phyloP scores from a whole-genome alignment of 2,113 vertebrate genomes.

The Pipra filicauda region DNA sequence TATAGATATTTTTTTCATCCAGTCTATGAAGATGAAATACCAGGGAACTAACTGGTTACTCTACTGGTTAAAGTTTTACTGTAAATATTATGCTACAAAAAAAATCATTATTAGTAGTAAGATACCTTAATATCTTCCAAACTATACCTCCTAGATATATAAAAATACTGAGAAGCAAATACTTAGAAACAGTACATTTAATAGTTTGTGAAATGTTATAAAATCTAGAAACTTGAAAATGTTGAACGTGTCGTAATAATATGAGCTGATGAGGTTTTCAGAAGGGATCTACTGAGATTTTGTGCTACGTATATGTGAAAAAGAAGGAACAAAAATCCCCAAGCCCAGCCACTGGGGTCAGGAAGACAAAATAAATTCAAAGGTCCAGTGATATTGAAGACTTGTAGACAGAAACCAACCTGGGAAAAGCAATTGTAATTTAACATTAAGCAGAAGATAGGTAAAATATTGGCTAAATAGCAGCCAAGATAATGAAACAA shows the following conservation, averaged over 20 bases:
- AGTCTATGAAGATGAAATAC: not conserved
- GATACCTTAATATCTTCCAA: not conserved
- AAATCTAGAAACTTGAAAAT: not conserved
- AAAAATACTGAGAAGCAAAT: not conserved
- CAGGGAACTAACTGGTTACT: not conserved
- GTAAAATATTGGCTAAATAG: not conserved
- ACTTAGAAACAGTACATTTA: not conserved
- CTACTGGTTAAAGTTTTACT: not conserved
- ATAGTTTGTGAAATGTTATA: not conserved
- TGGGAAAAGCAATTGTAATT: not conserved
- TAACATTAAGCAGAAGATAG: not conserved
- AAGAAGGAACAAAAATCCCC: not conserved
- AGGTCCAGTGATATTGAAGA: not conserved
- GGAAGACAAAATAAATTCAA: not conserved
- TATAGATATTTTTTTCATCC: not conserved
- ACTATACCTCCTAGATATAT: not conserved
- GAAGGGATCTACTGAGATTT: not conserved
- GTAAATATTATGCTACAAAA: not conserved
- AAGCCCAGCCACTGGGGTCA: not conserved
- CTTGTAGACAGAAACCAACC: not conserved
- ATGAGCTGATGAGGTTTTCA: not conserved
- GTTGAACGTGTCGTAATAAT: not conserved
- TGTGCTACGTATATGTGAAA: not conserved
- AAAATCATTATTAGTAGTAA: not conserved
- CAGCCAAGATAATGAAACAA: not conserved